Conservation (phyloP, 2,888 invertebrate genomes). For the Dynastes grantii region DNA sequence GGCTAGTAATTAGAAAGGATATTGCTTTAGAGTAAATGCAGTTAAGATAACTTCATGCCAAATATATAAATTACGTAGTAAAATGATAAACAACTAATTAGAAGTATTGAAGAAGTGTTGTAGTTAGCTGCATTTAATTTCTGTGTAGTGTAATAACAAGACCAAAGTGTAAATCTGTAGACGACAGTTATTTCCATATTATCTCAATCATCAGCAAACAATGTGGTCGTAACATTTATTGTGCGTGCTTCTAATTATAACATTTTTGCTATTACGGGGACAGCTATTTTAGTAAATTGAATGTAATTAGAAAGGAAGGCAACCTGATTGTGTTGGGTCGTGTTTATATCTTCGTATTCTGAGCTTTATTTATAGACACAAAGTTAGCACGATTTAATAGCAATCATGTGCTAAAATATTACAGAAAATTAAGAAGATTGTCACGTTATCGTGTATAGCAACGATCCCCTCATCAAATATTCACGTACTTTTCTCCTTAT, state of each 20-base stretch:
- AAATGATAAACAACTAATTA: too few species aligned
- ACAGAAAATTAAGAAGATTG: conserved; percentile 22
- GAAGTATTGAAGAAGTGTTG: too few species aligned
- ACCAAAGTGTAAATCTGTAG: conserved; percentile 17
- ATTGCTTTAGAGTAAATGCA: too few species aligned
- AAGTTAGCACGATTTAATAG: conserved; percentile 22
- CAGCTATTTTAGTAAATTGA: conserved; percentile 42
- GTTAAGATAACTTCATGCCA: too few species aligned
- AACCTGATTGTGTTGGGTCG: background rate
- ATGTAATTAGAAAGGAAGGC: conserved; percentile 23
- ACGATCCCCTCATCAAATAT: background rate
- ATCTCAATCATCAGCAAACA: conserved; percentile 16
- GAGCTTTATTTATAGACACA: conserved; percentile 8
- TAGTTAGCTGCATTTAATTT: too few species aligned
- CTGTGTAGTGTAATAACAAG: background rate
- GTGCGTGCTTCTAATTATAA: conserved; percentile 43
- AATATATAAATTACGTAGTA: too few species aligned
- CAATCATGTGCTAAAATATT: background rate
- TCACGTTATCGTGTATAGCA: background rate
- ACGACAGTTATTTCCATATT: conserved; percentile 20
- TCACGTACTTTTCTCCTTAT: background rate
- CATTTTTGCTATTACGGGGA: conserved; percentile 37
- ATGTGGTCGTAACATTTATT: conserved; percentile 32
- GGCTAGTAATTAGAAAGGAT: too few species aligned
- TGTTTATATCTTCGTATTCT: conserved; percentile 4